phyloP scores from a whole-genome alignment of 2,797 vertebrate genomes.

The Chelon labrosus region DNA sequence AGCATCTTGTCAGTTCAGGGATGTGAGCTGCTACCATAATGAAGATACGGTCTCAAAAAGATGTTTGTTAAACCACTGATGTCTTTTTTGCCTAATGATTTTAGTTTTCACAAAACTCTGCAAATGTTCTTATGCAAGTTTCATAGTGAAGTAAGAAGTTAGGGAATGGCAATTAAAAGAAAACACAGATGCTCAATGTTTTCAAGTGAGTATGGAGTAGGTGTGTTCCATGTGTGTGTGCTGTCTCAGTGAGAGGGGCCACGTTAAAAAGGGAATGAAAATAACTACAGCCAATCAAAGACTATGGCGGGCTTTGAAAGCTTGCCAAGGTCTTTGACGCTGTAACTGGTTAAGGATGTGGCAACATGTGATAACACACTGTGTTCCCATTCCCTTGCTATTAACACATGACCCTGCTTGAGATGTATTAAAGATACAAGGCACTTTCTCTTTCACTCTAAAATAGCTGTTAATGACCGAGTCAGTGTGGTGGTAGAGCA shows the following conservation, averaged over 20 bases:
- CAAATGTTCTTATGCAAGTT: background rate
- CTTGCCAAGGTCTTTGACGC: slow-evolving; percentile 57
- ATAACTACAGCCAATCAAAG: slow-evolving; percentile 71
- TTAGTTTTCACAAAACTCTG: background rate
- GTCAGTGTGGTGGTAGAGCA: slow-evolving; percentile 10
- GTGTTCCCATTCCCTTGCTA: slow-evolving; percentile 44
- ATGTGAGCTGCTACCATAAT: background rate
- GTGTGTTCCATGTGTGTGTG: slow-evolving; percentile 53
- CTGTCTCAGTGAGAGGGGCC: slow-evolving; percentile 43
- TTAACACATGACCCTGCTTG: slow-evolving; percentile 45
- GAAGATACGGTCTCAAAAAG: background rate
- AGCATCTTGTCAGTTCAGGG: slow-evolving; percentile 7
- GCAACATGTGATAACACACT: slow-evolving; percentile 65
- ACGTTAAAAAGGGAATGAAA: slow-evolving; percentile 61
- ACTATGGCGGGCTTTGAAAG: slow-evolving; percentile 51
- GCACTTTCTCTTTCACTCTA: slow-evolving; percentile 35
- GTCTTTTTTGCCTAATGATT: background rate
- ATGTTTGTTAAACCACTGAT: background rate
- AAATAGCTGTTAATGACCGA: slow-evolving; percentile 54
- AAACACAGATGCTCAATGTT: slow-evolving; percentile 29
- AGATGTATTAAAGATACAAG: slow-evolving; percentile 32
- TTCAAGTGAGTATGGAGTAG: slow-evolving; percentile 31
- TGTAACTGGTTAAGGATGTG: slow-evolving; percentile 72
- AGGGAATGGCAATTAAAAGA: slow-evolving; percentile 16
- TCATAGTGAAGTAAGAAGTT: background rate